These are phyloP conservation scores for Rutilus rutilus DNA, from an alignment of 2,113 vertebrate genomes.

Conservation along the genomic window DNA sequence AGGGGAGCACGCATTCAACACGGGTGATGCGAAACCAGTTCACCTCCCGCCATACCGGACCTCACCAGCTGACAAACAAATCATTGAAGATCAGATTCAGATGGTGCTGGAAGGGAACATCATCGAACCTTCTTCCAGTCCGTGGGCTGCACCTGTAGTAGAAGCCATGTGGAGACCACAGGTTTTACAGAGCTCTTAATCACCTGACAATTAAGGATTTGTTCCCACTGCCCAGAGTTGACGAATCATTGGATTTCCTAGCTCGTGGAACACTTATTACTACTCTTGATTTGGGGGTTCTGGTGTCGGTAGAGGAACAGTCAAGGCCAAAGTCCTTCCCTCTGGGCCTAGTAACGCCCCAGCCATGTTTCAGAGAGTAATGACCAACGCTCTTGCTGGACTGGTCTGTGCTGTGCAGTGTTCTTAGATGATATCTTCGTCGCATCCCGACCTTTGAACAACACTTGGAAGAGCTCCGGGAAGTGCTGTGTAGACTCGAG, in stretches of 20 bases:
- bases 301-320: conserved; percentile 15
- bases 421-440: not conserved
- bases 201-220: not conserved
- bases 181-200: not conserved
- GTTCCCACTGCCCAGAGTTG: not conserved
- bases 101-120: no score
- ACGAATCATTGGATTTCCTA: conserved; percentile 42
- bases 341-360: not conserved
- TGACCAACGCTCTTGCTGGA: not conserved
- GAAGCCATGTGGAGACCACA: not conserved
- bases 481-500: no score
- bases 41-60: not conserved
- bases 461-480: no score
- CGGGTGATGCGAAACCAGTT: not conserved
- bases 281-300: conserved; percentile 7
- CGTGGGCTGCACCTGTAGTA: no score
- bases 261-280: not conserved
- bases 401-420: not conserved
- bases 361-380: not conserved
- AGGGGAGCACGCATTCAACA: not conserved
- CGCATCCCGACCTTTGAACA: not conserved
- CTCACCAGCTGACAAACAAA: not conserved
- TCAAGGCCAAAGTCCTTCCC: not conserved
- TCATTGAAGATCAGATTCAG: no score
- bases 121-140: no score